Evolutionary conservation across 2,888 invertebrate species (phyloP), one percentile per base, ranked within the genome.

Genomic region (Litoditis marina): DNA sequence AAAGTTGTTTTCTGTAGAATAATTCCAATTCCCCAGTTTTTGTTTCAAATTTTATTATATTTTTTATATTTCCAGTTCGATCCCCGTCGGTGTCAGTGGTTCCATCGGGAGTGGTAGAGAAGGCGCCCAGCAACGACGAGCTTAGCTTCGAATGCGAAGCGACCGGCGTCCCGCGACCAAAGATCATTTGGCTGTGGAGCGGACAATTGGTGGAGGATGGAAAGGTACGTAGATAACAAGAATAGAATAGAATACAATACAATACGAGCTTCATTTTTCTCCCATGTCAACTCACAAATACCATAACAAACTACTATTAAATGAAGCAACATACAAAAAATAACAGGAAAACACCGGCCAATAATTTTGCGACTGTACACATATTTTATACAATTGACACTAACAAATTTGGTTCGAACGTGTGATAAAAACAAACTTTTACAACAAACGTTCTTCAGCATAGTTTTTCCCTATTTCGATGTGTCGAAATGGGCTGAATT

Each of bases 171-270:
- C 81, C 81, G 8, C 71, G 75, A 54, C 80, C 81, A 39, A 79
- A 80, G 51, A 82, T 81, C 53, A 72, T 82, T 28, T 81, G 81
- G 81, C 60, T 78, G 30, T 81, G 78, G 78, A 77, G 78, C 59
- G 76, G 74, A 31, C 65, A 68, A 16, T 63, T 77, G 16, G 75
- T 81, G 11, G 79, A 79, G 25, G 81, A 81, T 54, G 81, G 81
- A 60, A 78, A 79, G 62, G 73, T 71, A 34, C 1, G 56, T 28
- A 13, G 11, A 22, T 30, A 27, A 19, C 16, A 13, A 22, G 19
- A 27, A 16, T 52, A 19, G 28, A 30, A 52, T 22, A 30, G 16
- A 27, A 11, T 27, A 52, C 13, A 30, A 30, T 16, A 16, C 16
- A 16, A 52, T 46, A 13, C 16, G 22, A 54, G n/a, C 22, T 57